phyloP scores from a whole-genome alignment of 1,140 invertebrate species.

The Halictus rubicundus region DNA sequence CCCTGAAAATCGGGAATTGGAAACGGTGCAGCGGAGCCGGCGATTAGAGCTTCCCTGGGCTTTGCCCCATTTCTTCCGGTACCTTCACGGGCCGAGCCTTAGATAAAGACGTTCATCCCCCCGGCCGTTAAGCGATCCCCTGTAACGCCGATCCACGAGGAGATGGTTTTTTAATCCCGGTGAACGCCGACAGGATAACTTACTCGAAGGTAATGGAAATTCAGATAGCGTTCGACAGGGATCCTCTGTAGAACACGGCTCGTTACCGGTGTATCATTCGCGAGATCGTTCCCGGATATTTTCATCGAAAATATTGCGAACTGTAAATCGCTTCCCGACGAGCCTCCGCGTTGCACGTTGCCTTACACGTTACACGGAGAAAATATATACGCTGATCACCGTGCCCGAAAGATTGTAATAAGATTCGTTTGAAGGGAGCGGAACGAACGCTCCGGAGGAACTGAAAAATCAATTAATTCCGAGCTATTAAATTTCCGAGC shows the following conservation, averaged over 20 bases:
- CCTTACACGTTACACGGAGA: too few relatives aligned
- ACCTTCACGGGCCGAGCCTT: constrained; percentile 20
- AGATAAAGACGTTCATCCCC: constrained; percentile 29
- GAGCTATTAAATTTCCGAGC: too few relatives aligned
- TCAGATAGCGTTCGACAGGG: constrained; percentile 5
- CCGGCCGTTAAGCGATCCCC: constrained; percentile 8
- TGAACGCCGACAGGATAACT: constrained; percentile 21
- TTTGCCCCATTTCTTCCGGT: constrained; percentile 31
- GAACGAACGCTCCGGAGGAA: too few relatives aligned
- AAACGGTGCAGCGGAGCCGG: constrained; percentile 14
- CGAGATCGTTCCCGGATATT: background rate
- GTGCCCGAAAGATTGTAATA: too few relatives aligned
- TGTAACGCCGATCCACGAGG: constrained; percentile 16
- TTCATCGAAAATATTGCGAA: too few relatives aligned
- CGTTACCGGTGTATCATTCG: background rate
- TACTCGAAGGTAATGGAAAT: constrained; percentile 31
- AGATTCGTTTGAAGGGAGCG: too few relatives aligned
- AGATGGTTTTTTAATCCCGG: constrained; percentile 42
- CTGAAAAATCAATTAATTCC: too few relatives aligned
- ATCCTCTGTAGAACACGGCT: background rate
- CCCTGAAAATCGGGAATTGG: constrained; percentile 40
- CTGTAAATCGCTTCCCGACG: background rate
- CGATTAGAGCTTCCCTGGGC: constrained; percentile 27
- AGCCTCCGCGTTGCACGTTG: too few relatives aligned
- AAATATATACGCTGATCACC: too few relatives aligned